These are phyloP conservation scores for Poicephalus meyeri DNA, from an alignment of 2,113 vertebrate genomes.

Conservation along the genomic window DNA sequence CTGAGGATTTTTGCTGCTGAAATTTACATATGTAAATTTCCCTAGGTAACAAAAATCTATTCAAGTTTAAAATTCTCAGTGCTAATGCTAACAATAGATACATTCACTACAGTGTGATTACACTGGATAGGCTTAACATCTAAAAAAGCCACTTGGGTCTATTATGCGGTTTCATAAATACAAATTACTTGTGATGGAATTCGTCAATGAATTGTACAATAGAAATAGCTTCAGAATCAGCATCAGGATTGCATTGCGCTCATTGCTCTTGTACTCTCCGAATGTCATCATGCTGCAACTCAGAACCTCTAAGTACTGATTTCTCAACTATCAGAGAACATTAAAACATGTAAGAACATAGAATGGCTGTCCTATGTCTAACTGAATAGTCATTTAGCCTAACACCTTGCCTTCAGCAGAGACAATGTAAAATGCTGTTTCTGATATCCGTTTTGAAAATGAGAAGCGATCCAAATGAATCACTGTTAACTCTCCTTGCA, in stretches of 20 bases:
- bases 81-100: conserved; percentile 13
- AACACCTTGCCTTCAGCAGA: neutral
- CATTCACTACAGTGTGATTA: neutral
- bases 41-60: conserved; percentile 26
- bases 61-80: conserved; percentile 4
- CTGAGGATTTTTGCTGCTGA: neutral
- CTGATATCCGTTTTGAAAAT: neutral
- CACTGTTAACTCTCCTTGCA: neutral
- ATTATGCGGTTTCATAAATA: neutral
- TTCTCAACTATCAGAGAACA: neutral
- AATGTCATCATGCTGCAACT: neutral
- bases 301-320: neutral
- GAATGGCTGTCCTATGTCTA: neutral
- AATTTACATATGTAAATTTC: conserved; percentile 45
- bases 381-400: neutral
- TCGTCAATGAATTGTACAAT: neutral
- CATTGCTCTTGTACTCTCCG: neutral
- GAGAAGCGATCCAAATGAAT: neutral
- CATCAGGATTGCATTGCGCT: neutral
- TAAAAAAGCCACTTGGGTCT: neutral
- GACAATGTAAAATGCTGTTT: neutral
- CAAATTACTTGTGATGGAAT: neutral
- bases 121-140: neutral
- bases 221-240: neutral
- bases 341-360: neutral